Conservation (phyloP, 2,888 invertebrate species). For the Archips crataeganus region DNA sequence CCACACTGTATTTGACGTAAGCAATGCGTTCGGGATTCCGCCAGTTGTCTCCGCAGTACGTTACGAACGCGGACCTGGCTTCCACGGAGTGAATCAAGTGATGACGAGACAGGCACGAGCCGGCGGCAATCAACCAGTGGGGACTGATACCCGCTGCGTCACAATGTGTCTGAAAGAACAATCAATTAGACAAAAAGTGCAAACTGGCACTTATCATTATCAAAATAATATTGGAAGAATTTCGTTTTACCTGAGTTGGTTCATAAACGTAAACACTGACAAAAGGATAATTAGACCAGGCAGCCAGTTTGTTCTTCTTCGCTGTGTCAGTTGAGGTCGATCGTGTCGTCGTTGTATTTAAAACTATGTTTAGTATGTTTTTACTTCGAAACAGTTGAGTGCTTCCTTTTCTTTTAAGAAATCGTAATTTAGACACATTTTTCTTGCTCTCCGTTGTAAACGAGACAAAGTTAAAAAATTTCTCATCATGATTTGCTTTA, state of each 20-base stretch:
- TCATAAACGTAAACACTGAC: slow-evolving; percentile 72
- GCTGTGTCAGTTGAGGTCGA: slow-evolving; percentile 22
- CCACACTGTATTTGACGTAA: slow-evolving; percentile 69
- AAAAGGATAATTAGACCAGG: slow-evolving; percentile 71
- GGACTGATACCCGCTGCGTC: slow-evolving; percentile 73
- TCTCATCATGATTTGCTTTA: slow-evolving; percentile 57
- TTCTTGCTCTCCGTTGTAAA: not conserved
- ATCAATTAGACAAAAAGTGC: not conserved
- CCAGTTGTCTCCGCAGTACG: slow-evolving; percentile 71
- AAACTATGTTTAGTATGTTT: not conserved
- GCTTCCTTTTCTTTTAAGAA: slow-evolving; percentile 3
- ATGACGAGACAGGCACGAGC: slow-evolving; percentile 69
- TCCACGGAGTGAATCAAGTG: slow-evolving; percentile 54
- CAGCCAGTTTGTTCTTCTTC: slow-evolving; percentile 38
- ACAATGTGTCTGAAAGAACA: slow-evolving; percentile 65
- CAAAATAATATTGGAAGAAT: not conserved
- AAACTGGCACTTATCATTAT: not conserved
- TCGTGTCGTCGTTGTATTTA: slow-evolving; percentile 4
- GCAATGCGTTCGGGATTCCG: slow-evolving; percentile 65
- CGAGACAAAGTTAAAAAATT: slow-evolving; percentile 51
- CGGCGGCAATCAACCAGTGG: slow-evolving; percentile 74
- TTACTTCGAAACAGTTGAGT: not conserved
- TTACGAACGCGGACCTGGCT: slow-evolving; percentile 68
- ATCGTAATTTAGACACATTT: not conserved
- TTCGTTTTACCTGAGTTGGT: slow-evolving; percentile 64